Evolutionary conservation across 2,888 invertebrate genomes (phyloP).

Genomic region (Imbricaverruca yamaguchii): DNA sequence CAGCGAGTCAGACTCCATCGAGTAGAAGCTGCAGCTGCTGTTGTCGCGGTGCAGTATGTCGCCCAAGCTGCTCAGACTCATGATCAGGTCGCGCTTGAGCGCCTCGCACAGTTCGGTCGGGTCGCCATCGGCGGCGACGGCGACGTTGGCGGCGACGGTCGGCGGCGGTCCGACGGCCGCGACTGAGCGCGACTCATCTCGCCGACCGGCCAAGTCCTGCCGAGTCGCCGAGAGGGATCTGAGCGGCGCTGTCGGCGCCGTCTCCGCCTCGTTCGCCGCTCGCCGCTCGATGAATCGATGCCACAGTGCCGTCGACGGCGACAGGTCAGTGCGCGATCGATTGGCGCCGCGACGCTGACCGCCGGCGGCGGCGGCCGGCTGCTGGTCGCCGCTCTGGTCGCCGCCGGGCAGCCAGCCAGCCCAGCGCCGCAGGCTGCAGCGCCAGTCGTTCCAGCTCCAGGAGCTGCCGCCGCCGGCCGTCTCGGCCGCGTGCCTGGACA

Average conservation of each 20-base stretch:
- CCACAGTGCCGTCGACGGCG: constrained; percentile 5
- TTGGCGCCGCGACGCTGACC: background rate
- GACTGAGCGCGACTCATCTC: no score
- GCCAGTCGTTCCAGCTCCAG: background rate
- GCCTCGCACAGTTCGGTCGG: background rate
- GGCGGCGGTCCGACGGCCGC: background rate
- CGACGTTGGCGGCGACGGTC: background rate
- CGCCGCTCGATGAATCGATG: background rate
- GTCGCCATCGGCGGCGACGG: background rate
- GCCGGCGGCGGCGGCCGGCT: background rate
- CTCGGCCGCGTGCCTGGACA: background rate
- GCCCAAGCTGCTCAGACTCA: background rate
- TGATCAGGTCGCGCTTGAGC: background rate
- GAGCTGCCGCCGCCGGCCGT: background rate
- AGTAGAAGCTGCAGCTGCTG: constrained; percentile 21
- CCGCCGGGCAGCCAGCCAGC: background rate
- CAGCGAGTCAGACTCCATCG: background rate
- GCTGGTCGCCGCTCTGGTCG: background rate
- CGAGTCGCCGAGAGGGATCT: no score
- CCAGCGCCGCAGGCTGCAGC: constrained; percentile 7
- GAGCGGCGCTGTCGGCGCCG: background rate
- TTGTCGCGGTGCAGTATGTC: constrained; percentile 16
- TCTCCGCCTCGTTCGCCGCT: background rate
- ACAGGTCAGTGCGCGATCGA: background rate
- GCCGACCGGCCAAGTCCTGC: no score